A percentile compares a stretch with the other conserved stretches of the same genome.
Evolutionary conservation across 1,140 invertebrate genomes (phyloP).

Genomic region (Trypoxylus dichotomus): DNA sequence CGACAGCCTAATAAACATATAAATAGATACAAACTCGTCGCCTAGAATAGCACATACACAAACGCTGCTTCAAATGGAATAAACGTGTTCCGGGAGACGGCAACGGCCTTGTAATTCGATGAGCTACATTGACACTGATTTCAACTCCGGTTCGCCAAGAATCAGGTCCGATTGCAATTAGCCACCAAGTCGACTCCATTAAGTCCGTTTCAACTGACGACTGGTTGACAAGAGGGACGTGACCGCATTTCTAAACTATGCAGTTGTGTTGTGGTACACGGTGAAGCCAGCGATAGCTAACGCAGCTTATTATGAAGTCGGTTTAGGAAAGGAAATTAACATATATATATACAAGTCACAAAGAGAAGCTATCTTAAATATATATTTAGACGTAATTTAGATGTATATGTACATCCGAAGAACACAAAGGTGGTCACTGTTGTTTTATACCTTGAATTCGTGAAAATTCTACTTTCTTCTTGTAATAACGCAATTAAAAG

Average conservation of each 20-base stretch:
- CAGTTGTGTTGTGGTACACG: slow-evolving; percentile 2
- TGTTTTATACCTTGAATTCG: too few species aligned
- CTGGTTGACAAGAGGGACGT: slow-evolving; percentile 3
- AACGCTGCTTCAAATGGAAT: not conserved
- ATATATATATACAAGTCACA: not conserved
- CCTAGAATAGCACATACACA: not conserved
- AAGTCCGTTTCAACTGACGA: slow-evolving; percentile 16
- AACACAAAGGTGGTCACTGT: too few species aligned
- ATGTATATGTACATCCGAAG: too few species aligned
- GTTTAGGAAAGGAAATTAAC: not conserved
- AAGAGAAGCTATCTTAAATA: too few species aligned
- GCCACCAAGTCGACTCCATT: slow-evolving; percentile 14
- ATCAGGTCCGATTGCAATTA: slow-evolving; percentile 22
- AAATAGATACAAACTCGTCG: not conserved
- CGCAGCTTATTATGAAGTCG: slow-evolving; percentile 8
- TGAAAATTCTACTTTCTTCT: too few species aligned
- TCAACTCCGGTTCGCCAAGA: slow-evolving; percentile 10
- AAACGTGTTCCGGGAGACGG: not conserved
- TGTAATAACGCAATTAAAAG: too few species aligned
- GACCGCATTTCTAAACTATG: slow-evolving; percentile 12
- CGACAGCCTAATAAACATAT: not conserved
- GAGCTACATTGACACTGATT: slow-evolving; percentile 3
- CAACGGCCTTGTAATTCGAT: not conserved
- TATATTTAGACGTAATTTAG: too few species aligned
- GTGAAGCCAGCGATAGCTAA: not conserved